Evolutionary conservation across 2,113 vertebrate species (phyloP).

Genomic region (Probosciger aterrimus): DNA sequence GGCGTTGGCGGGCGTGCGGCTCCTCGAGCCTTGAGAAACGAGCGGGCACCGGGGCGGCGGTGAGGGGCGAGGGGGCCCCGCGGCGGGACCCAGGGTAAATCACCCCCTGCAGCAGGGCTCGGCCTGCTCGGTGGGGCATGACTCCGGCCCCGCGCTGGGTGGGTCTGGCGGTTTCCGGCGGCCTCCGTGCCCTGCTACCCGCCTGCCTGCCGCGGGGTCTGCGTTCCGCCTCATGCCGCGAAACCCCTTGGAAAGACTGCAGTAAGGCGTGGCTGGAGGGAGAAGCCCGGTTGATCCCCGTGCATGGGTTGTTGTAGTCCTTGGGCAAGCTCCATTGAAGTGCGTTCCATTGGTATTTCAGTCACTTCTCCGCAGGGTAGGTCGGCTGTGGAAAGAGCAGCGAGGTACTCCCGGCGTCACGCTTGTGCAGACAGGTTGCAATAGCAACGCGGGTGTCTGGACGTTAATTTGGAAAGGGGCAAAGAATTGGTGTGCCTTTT

Average conservation of each 20-base stretch:
- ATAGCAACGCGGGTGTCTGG: accelerated
- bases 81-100: neutral
- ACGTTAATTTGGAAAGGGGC: neutral
- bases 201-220: neutral
- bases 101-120: neutral
- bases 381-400: neutral
- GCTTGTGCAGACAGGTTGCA: neutral
- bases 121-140: neutral
- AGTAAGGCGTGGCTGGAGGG: neutral
- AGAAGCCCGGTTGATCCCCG: neutral
- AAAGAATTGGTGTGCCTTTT: neutral
- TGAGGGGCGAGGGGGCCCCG: neutral
- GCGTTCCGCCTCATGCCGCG: neutral
- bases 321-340: neutral
- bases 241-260: neutral
- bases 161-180: neutral
- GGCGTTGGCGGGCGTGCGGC: neutral
- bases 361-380: accelerated
- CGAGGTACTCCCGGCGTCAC: neutral
- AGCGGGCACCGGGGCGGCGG: neutral
- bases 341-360: neutral
- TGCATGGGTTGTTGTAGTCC: accelerated
- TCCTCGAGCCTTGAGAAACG: neutral
- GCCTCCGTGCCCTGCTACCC: neutral
- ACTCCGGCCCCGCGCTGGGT: neutral